A percentile compares a stretch with the other conserved stretches of the same genome.
phyloP scores from a whole-genome alignment of 2,113 vertebrate species.

The Carlito syrichta region DNA sequence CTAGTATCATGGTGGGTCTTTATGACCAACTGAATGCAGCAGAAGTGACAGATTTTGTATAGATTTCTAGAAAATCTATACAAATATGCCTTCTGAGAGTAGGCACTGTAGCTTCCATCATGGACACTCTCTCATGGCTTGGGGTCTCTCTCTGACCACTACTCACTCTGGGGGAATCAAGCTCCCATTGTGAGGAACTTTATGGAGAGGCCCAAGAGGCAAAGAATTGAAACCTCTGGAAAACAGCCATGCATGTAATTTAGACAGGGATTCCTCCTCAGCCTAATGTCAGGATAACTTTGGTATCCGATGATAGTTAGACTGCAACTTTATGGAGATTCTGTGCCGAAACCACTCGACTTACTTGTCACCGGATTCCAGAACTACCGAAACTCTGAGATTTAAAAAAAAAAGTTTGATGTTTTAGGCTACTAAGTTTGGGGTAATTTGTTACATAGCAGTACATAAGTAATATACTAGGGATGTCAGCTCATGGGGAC shows the following conservation, averaged over 20 bases:
- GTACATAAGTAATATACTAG: neutral
- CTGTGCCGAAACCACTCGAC: neutral
- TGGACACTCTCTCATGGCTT: neutral
- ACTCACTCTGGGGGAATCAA: neutral
- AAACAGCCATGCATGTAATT: neutral
- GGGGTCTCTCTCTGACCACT: neutral
- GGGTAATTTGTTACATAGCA: neutral
- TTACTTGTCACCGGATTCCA: neutral
- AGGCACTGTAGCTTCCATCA: neutral
- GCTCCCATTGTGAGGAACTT: neutral
- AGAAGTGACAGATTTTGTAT: too few relatives aligned
- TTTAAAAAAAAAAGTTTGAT: neutral
- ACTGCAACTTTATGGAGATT: neutral
- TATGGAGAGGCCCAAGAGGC: neutral
- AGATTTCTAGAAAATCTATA: too few relatives aligned
- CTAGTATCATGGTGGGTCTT: neutral
- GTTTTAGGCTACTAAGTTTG: neutral
- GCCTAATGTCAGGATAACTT: neutral
- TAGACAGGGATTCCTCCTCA: neutral
- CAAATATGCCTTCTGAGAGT: too few relatives aligned
- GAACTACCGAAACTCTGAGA: neutral
- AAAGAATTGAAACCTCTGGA: neutral
- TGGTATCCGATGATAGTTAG: neutral
- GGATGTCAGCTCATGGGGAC: neutral
- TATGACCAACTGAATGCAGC: neutral